Base-by-base conservation (phyloP, 2,797 vertebrate species). In the Rousettus madagascariensis region DNA sequence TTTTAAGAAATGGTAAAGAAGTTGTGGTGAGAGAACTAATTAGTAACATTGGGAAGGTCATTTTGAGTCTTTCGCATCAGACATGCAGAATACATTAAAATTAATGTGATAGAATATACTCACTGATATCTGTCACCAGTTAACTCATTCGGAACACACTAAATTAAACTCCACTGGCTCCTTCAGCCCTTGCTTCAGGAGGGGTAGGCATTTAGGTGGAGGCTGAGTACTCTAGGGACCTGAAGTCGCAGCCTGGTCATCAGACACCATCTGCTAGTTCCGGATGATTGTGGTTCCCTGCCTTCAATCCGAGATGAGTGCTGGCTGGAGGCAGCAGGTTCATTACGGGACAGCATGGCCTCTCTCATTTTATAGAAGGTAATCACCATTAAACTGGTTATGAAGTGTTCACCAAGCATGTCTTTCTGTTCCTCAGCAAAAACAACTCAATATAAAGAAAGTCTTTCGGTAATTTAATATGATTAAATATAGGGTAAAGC, bases 211-310 rank as follows among this genome's bases (percentile, higher is more conserved):
- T 12, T 51, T 59, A 72, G 12, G 55, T 63, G 38, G 43, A 4
- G 59, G 16, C 28, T 65, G 36, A 66, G 61, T 26, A 51, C 78
- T 78, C n/a, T 38, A 36, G 90, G 88, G 84, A 87, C 55, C 28
- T 13, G 10, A 78, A 95, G 51, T n/a, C 55, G 71, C 79, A 83
- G 79, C 10, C 79, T 82, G 90, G 79, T 43, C 89, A 91, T 93
- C 85, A 92, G 68, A 75, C n/a, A 71, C 93, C 94, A 97, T 96
- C 95, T 96, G 96, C 71, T 94, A 16, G 0, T 77, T 71, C 57
- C 59, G 41, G 4, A 33, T 43, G 36, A 82, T 69, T 75, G 55
- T 69, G n/a, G 57, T 63, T 84, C 17, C 63, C 55, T n/a, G 53
- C 71, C 30, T 86, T 36, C 46, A 28, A 28, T 41, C 11, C 10